phyloP scores from a whole-genome alignment of 2,888 invertebrate species.

The Dicyrtoma fusca region DNA sequence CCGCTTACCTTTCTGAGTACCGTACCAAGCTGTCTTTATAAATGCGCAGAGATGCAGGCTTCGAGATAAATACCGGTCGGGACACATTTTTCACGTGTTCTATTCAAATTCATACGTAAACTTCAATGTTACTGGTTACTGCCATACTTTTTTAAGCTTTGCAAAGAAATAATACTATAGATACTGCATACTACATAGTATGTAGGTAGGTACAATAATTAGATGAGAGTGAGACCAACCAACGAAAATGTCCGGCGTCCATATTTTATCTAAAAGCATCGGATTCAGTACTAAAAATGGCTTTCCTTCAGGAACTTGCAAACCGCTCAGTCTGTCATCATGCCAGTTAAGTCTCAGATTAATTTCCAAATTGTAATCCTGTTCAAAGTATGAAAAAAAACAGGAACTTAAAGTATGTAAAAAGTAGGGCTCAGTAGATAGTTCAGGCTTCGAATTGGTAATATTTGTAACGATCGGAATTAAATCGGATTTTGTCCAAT shows the following conservation, averaged over 20 bases:
- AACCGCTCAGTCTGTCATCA: constrained; percentile 32
- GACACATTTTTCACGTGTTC: constrained; percentile 38
- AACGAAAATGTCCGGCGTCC: constrained; percentile 39
- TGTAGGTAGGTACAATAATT: no score
- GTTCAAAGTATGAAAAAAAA: no score
- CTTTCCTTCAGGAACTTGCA: not conserved
- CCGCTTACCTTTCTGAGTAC: constrained; percentile 34
- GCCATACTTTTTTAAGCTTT: no score
- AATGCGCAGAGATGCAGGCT: constrained; percentile 39
- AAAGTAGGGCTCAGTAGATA: not conserved
- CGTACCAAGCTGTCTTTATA: constrained; percentile 27
- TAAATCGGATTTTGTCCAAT: no score
- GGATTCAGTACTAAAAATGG: constrained; percentile 24
- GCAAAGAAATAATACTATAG: no score
- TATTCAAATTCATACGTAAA: constrained; percentile 2
- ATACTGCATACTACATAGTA: no score
- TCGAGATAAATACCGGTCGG: constrained; percentile 29
- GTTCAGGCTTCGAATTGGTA: not conserved
- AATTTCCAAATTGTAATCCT: constrained; percentile 36
- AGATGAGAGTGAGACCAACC: no score
- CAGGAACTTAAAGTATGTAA: no score
- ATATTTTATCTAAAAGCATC: constrained; percentile 23
- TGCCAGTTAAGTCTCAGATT: constrained; percentile 40
- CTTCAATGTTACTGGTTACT: no score
- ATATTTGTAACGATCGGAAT: not conserved